Conservation (phyloP, 2,113 vertebrate genomes). For the Coturnix japonica region DNA sequence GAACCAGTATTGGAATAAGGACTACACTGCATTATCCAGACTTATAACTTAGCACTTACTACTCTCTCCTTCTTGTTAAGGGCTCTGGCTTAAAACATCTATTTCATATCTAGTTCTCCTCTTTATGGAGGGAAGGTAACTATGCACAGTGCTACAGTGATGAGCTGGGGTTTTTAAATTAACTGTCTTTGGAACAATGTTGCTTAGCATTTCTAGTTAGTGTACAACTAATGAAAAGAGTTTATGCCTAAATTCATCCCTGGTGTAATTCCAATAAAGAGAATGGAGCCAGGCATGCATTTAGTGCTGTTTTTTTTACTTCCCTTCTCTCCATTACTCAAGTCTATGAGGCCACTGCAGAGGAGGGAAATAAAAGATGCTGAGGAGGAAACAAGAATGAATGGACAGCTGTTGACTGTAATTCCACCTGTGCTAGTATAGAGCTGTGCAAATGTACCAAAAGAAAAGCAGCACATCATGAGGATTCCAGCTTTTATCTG, state of each 20-base stretch:
- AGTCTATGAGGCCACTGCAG: background rate
- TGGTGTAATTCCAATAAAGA: background rate
- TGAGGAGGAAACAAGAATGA: constrained; percentile 1
- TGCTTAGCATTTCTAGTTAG: background rate
- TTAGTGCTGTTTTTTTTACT: background rate
- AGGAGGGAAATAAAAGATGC: background rate
- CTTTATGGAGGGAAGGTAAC: background rate
- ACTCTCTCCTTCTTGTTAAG: background rate
- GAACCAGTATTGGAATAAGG: background rate
- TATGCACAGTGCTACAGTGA: background rate
- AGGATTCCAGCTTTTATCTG: constrained; percentile 1
- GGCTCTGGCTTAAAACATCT: background rate
- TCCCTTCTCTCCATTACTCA: background rate
- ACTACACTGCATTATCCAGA: background rate
- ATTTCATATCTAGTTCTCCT: background rate
- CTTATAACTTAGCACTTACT: background rate
- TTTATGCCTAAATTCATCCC: background rate
- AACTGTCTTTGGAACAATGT: background rate
- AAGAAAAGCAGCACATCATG: background rate
- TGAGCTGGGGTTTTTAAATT: constrained; percentile 5
- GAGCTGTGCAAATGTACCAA: background rate
- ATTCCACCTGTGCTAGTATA: background rate
- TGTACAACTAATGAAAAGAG: background rate
- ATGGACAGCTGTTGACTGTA: background rate
- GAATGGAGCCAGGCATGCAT: background rate